Conservation (phyloP, 2,797 vertebrate genomes). For the Toxotes lorentzi region DNA sequence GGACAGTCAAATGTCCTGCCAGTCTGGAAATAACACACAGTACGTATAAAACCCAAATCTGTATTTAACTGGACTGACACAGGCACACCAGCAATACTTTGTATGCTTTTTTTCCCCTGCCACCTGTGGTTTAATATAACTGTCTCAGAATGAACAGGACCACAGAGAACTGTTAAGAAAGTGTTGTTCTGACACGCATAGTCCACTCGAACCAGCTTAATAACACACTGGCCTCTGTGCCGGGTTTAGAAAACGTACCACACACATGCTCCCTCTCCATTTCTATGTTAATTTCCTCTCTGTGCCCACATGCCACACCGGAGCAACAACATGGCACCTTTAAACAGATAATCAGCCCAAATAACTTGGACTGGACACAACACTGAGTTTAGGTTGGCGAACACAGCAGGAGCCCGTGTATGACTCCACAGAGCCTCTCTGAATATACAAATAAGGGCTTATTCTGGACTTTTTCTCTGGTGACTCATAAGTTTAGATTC, state of each 20-base stretch:
- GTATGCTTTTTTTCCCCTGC: neutral
- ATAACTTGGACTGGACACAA: constrained; percentile 39
- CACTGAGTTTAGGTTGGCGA: constrained; percentile 58
- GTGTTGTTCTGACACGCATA: constrained; percentile 36
- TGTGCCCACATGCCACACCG: constrained; percentile 17
- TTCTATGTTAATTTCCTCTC: constrained; percentile 63
- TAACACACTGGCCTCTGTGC: constrained; percentile 32
- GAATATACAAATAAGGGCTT: constrained; percentile 52
- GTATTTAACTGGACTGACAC: neutral
- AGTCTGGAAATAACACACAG: neutral
- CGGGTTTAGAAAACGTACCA: constrained; percentile 47
- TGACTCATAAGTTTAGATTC: constrained; percentile 49
- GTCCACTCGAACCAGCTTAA: constrained; percentile 29
- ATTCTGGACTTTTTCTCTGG: constrained; percentile 31
- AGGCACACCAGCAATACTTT: neutral
- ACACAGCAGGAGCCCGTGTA: constrained; percentile 15
- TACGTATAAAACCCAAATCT: constrained; percentile 3
- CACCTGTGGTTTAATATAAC: constrained; percentile 18
- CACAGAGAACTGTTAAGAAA: constrained; percentile 45
- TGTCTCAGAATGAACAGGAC: constrained; percentile 20
- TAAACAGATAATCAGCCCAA: constrained; percentile 38
- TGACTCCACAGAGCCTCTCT: constrained; percentile 27
- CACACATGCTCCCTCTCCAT: constrained; percentile 40
- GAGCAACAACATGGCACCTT: constrained; percentile 48
- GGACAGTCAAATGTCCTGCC: neutral